Percentiles rank a stretch among this genome's conserved stretches.
Conservation (phyloP, 2,888 invertebrate species). For the Physocephala rufipes region DNA sequence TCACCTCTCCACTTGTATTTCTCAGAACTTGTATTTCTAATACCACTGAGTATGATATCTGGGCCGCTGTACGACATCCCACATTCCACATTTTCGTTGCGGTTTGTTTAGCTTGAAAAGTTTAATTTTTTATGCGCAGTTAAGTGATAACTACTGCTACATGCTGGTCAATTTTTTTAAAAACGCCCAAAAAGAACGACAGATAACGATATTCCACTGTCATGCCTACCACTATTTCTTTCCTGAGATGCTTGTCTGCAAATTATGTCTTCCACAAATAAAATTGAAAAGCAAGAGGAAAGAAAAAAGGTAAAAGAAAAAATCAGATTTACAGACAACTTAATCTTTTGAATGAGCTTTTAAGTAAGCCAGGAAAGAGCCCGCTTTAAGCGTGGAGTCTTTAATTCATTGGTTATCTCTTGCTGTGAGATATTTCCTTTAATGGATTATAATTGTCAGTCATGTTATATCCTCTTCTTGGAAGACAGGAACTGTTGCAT, state of each 20-base stretch:
- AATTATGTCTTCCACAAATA: too few relatives aligned
- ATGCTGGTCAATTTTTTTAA: slow-evolving; percentile 21
- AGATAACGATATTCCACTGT: neutral
- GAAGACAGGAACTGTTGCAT: too few relatives aligned
- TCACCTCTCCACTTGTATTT: neutral
- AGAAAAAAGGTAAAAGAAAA: neutral
- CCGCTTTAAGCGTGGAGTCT: slow-evolving; percentile 1
- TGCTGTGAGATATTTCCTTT: neutral
- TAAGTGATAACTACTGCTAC: slow-evolving; percentile 30
- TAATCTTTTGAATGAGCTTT: neutral
- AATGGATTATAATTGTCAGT: neutral
- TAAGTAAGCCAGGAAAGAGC: neutral
- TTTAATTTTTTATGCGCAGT: slow-evolving; percentile 25
- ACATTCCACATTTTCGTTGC: neutral
- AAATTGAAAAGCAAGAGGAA: too few relatives aligned
- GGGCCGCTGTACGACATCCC: too few relatives aligned
- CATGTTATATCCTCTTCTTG: neutral
- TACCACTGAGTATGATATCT: too few relatives aligned
- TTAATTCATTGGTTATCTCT: neutral
- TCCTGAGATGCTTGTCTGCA: too few relatives aligned
- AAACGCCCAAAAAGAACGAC: too few relatives aligned
- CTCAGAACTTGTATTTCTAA: too few relatives aligned
- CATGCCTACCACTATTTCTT: neutral
- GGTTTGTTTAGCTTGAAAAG: slow-evolving; percentile 4
- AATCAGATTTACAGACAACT: neutral